Conservation (phyloP, 2,797 vertebrate genomes). For the Anniella stebbinsi region DNA sequence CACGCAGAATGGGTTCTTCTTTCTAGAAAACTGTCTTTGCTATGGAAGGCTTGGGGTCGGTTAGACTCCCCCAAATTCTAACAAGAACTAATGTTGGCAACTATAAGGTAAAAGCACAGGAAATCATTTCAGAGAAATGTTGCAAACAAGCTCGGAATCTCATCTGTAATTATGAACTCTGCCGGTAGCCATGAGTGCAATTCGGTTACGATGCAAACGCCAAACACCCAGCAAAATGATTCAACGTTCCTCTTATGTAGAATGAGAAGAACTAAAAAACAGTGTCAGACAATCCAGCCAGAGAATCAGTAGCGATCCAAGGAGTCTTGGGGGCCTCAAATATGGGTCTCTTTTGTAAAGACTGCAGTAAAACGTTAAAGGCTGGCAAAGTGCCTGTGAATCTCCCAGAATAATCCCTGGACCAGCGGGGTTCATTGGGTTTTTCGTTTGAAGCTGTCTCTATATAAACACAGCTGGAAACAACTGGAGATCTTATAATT, state of each 20-base stretch:
- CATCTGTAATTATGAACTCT: conserved; percentile 62
- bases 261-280: conserved; percentile 46
- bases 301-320: conserved; percentile 50
- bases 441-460: background rate
- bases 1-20: background rate
- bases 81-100: background rate
- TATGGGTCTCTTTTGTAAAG: background rate
- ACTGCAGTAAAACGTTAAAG: background rate
- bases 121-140: conserved; percentile 49
- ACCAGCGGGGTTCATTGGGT: background rate
- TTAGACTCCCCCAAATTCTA: background rate
- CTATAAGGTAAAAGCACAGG: background rate
- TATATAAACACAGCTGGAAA: conserved; percentile 36
- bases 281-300: conserved; percentile 59
- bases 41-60: accelerated
- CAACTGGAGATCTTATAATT: conserved; percentile 37
- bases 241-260: conserved; percentile 66
- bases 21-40: accelerated
- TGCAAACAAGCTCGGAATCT: conserved; percentile 44
- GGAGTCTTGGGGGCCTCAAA: background rate
- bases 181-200: conserved; percentile 42
- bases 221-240: conserved; percentile 45
- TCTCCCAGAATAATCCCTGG: background rate
- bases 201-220: conserved; percentile 57
- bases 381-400: background rate